Base-by-base conservation (phyloP, 1,140 invertebrate species). In the Ceratina calcarata region DNA sequence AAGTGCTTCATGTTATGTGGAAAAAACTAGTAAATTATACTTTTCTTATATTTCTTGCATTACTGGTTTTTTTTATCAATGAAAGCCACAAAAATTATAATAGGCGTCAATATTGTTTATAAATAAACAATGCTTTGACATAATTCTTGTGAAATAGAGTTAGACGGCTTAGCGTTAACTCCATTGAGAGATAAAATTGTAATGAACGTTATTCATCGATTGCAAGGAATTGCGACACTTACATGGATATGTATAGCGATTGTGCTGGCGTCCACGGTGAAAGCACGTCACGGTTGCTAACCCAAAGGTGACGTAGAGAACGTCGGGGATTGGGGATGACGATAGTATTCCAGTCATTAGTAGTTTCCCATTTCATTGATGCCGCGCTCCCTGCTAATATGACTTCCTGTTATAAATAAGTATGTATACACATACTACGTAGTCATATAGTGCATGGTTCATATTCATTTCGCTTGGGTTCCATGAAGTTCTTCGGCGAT, bases 341-440 rank as follows among this genome's bases (percentile, higher is more conserved):
- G 77, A 74, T 78, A 55, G 68, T 64, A 62, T 78, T 62, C 75
- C 68, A 78, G 67, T 78, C 68, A 78, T 78, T 64, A 68, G 58
- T 64, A 37, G 76, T 72, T 78, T 78, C 49, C 67, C 49, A 78
- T 78, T 78, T 78, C 76, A 78, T 78, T 78, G 76, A 78, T 64
- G 58, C 75, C 45, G 20, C 24, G 20, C 75, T 72, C 24, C 60
- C 68, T 55, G 61, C 64, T 32, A 78, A 55, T 72, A 72, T 16
- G 16, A 72, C 76, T 72, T 78, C 68, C 76, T 62, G 32, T 13
- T 69, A 15, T 45, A n/a, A 37, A 37, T 37, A 37, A 37, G 32
- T 37, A 37, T 37, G 32, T 37, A 37, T 6, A 37, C 32, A 6
- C 6, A 6, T 37, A 37, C 32, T 37, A 6, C 32, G 32, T 45